Conservation (phyloP, 2,888 invertebrate species). For the Macrosiphum euphorbiae region DNA sequence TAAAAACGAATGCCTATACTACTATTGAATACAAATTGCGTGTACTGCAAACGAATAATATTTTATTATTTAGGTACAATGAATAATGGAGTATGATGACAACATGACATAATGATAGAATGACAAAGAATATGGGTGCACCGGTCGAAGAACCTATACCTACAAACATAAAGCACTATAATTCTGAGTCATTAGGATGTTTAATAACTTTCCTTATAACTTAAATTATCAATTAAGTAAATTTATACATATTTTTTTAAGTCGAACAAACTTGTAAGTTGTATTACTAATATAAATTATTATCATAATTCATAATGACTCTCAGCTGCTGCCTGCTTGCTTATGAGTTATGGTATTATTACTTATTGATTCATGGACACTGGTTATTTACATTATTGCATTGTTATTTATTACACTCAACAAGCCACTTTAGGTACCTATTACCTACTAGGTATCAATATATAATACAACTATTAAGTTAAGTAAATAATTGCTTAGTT, state of each 20-base stretch:
- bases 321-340: not conserved
- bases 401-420: not conserved
- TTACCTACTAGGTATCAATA: not conserved
- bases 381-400: not conserved
- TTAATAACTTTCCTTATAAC: not conserved
- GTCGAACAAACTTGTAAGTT: not conserved
- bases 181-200: not conserved
- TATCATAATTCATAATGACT: too few relatives aligned
- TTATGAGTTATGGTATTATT: not conserved
- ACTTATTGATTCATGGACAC: not conserved
- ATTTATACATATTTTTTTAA: not conserved
- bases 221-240: not conserved
- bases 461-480: not conserved
- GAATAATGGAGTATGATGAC: slow-evolving; percentile 17
- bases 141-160: not conserved
- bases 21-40: not conserved
- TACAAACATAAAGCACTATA: not conserved
- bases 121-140: not conserved
- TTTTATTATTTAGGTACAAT: not conserved
- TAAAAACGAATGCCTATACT: not conserved
- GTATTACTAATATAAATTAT: not conserved
- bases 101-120: slow-evolving; percentile 20
- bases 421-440: not conserved
- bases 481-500: not conserved
- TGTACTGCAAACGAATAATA: not conserved